Evolutionary conservation across 2,797 vertebrate species (phyloP).

Genomic region (Coregonus suidteri): DNA sequence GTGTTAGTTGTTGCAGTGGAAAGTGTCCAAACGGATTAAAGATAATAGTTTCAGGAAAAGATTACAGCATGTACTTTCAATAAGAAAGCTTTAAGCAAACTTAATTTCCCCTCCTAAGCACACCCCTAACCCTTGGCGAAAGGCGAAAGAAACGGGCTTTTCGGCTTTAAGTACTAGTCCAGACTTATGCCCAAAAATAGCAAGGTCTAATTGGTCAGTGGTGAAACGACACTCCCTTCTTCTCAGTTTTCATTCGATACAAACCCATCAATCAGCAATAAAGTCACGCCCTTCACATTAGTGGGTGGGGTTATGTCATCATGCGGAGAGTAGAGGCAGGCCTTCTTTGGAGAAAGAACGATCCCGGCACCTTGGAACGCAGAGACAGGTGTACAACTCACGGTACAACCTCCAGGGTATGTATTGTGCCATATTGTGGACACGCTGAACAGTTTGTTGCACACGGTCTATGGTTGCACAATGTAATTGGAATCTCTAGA

Average conservation of each 20-base stretch:
- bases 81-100: constrained; percentile 75
- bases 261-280: neutral
- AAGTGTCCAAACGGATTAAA: constrained; percentile 26
- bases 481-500: neutral
- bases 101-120: constrained; percentile 65
- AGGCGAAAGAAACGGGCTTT: constrained; percentile 60
- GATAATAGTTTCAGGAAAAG: constrained; percentile 39
- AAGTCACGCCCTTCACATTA: constrained; percentile 25
- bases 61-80: constrained; percentile 63
- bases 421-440: neutral
- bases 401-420: neutral
- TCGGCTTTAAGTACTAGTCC: constrained; percentile 47
- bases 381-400: neutral
- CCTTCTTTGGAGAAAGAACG: neutral
- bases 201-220: constrained; percentile 60
- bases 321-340: neutral
- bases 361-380: neutral
- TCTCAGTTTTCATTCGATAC: constrained; percentile 48
- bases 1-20: neutral
- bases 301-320: neutral
- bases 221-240: neutral
- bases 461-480: neutral
- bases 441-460: neutral
- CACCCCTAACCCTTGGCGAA: constrained; percentile 81
- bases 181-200: constrained; percentile 43